These are phyloP conservation scores for Scaptodrosophila lebanonensis DNA, from an alignment of 1,140 invertebrate genomes.

Conservation along the genomic window DNA sequence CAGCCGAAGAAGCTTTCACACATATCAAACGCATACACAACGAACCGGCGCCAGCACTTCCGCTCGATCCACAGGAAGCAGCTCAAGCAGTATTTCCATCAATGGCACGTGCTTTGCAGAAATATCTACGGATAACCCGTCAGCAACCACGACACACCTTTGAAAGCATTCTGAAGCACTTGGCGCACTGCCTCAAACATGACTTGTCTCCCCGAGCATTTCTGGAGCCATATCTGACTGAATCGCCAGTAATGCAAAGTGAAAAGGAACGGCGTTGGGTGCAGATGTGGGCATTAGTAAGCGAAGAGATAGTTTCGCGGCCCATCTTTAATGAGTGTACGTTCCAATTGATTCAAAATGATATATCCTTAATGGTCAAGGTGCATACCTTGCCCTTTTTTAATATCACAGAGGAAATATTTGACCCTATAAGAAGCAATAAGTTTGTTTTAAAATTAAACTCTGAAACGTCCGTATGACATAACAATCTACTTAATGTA, in stretches of 20 bases:
- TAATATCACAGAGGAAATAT: slow-evolving; percentile 95
- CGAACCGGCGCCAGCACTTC: slow-evolving; percentile 81
- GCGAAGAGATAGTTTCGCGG: slow-evolving; percentile 91
- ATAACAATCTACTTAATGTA: slow-evolving; percentile 43
- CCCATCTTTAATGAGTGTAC: slow-evolving; percentile 87
- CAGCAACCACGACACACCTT: slow-evolving; percentile 97
- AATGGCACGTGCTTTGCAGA: slow-evolving; percentile 95
- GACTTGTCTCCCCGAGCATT: slow-evolving; percentile 96
- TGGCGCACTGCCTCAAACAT: slow-evolving; percentile 93
- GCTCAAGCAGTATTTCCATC: slow-evolving; percentile 98
- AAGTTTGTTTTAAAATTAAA: slow-evolving; percentile 96
- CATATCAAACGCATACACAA: slow-evolving; percentile 92
- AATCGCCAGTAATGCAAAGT: slow-evolving; percentile 87
- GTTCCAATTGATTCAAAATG: slow-evolving; percentile 95
- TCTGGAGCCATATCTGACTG: slow-evolving; percentile 90
- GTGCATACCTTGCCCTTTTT: slow-evolving; percentile 93
- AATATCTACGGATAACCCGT: slow-evolving; percentile 95
- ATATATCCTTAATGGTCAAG: slow-evolving; percentile 92
- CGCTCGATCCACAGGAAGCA: slow-evolving; percentile 95
- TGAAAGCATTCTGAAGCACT: slow-evolving; percentile 90
- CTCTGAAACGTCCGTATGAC: slow-evolving; percentile 97
- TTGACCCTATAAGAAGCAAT: slow-evolving; percentile 95
- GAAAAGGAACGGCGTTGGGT: slow-evolving; percentile 86
- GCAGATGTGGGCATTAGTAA: slow-evolving; percentile 95
- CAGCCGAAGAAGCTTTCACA: slow-evolving; percentile 97